Evolutionary conservation across 2,113 vertebrate genomes (phyloP), one percentile per base, ranked within the genome.

Genomic region (Helogale parvula): DNA sequence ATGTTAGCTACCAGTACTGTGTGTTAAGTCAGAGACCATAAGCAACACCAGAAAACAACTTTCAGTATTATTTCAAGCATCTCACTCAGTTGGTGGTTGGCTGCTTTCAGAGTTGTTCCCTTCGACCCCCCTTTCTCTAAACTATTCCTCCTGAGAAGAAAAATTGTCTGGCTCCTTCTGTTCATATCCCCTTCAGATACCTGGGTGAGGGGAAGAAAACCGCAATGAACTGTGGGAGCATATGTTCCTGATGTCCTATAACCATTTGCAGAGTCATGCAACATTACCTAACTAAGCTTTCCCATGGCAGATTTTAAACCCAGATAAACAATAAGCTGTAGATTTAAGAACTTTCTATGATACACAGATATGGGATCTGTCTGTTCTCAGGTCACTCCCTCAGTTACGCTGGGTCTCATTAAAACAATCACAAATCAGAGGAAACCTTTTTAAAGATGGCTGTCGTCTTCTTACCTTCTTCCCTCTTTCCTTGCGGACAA

Each of bases 11-110:
- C 77, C 88, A 9, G 6, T 16, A 33, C 68, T 94, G 29, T 92
- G 83, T 96, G 63, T 90, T 86, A 95, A 97, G 88, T 38, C 82
- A 95, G 83, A 96, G 91, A 96, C 93, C 65, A 97, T 83, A 95
- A 98, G 90, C 86, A 90, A 47, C 9, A n/a, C 74, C 79, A 52
- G 96, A 98, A 98, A 98, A 92, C 60, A 93, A 92, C 97, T 98
- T 97, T 66, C 47, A 88, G 7, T 91, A 94, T 95, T 95, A 68
- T 95, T 97, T 97, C 88, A 96, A 86, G 96, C 74, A 38, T 65
- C 92, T 76, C 68, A 60, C 50, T 97, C 86, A 45, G 52, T 68
- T 96, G 72, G 81, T 80, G 84, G 71, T 81, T 91, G 84, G 15
- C 68, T 93, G 38, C 84, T 98, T 98, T 86, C 31, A 95, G 86